Base-by-base conservation (phyloP, 2,113 vertebrate genomes). In the Percina caprodes region DNA sequence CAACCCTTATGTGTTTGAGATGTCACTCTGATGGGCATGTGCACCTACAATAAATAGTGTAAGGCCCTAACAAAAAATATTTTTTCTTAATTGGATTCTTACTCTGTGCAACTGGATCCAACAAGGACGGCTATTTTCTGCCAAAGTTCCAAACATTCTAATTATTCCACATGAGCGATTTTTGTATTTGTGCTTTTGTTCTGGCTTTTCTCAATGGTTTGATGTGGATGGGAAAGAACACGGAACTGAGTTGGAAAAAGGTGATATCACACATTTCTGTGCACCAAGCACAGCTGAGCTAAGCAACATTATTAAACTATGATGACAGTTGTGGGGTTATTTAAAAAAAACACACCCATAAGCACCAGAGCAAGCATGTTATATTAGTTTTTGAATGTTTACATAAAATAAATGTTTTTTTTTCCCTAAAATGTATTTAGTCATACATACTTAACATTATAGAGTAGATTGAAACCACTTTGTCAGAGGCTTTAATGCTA, bases 1-100 rank as follows among this genome's bases (percentile, higher is more conserved):
- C 46, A 46, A 69, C 48, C 19, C 23, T 60, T 23, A 60, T 74
- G 33, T 56, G 49, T 49, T 49, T 5, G 26, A 76, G 66, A 42
- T 60, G 67, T 65, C 33, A 58, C 14, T 71, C 16, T 13, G 19
- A 65, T n/a, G 23, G 9, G 2, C 10, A 15, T 55, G 5, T 18
- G 45, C 33, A 54, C 23, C 55, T 19, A 33, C 35, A 42, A 6
- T 19, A 62, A 12, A 35, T 35, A 35, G 24, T 62, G 14, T 30
- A 35, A 51, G 26, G 5, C 8, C 2, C 14, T 11, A 3, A 12
- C 10, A 46, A 46, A 42, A 21, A 56, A 19, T 5, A 2, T 4
- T 6, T 48, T 23, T 39, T 19, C 35, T 67, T 24, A 46, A 66
- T n/a, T 1, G 8, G 19, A 19, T 60, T 73, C 18, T 59, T 59